Percentiles rank a stretch among this genome's conserved stretches.
Evolutionary conservation across 2,888 invertebrate genomes (phyloP).

Genomic region (Camponotus fellah): DNA sequence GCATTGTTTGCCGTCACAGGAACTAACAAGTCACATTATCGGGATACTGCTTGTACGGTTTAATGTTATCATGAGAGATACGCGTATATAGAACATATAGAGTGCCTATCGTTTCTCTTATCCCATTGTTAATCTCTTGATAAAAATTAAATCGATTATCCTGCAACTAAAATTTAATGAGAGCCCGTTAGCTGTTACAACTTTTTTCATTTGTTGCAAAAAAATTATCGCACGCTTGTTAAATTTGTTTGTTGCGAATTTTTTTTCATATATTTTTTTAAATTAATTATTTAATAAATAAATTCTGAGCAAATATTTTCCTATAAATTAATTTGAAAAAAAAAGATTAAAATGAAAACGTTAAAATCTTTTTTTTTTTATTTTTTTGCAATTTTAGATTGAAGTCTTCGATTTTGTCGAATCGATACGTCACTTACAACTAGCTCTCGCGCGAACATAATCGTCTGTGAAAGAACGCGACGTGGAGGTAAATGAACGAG

Average conservation of each 20-base stretch:
- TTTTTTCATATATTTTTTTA: neutral
- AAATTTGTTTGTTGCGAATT: neutral
- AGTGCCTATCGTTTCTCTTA: constrained; percentile 1
- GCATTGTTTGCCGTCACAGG: constrained; percentile 44
- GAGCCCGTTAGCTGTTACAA: neutral
- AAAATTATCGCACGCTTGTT: neutral
- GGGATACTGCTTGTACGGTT: constrained; percentile 32
- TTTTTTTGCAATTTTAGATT: neutral
- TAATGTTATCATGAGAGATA: constrained; percentile 34
- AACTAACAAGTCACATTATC: constrained; percentile 50
- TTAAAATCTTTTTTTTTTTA: neutral
- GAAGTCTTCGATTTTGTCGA: neutral
- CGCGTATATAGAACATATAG: neutral
- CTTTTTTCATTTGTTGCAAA: neutral
- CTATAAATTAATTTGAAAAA: constrained; percentile 6
- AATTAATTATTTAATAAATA: neutral
- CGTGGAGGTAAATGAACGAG: constrained; percentile 15
- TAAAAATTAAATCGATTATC: constrained; percentile 7
- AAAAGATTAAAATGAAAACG: neutral
- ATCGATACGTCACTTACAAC: constrained; percentile 10
- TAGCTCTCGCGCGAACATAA: constrained; percentile 28
- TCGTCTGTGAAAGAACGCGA: constrained; percentile 15
- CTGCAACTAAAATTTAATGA: neutral
- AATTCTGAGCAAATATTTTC: neutral
- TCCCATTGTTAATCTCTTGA: constrained; percentile 21